These are phyloP conservation scores for Periparus ater DNA, from an alignment of 2,797 vertebrate genomes.

Conservation along the genomic window DNA sequence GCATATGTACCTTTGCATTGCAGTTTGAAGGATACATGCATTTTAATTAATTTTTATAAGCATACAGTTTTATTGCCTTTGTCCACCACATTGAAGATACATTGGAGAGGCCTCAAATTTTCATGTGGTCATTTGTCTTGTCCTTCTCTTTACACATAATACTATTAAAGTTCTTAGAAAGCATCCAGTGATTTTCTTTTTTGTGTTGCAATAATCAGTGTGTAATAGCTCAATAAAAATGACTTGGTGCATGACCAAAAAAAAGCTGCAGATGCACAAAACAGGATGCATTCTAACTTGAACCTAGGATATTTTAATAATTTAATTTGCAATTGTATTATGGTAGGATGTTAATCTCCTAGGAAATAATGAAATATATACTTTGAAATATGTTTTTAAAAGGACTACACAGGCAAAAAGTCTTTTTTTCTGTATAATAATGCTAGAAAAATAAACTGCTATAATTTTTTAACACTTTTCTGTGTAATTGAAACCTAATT, in stretches of 20 bases:
- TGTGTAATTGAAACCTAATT: not conserved
- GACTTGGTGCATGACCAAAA: not conserved
- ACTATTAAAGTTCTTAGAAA: constrained; percentile 1
- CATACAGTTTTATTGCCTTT: not conserved
- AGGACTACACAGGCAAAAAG: not conserved
- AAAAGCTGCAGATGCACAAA: not conserved
- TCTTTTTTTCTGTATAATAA: not conserved
- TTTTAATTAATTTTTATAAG: not conserved
- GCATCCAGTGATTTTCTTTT: not conserved
- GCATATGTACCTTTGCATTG: not conserved
- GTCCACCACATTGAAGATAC: not conserved
- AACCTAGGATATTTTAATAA: not conserved
- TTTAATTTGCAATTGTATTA: not conserved
- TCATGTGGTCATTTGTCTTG: not conserved
- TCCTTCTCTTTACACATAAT: not conserved
- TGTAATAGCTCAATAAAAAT: not conserved
- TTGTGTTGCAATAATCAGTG: not conserved
- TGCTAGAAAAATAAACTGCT: not conserved
- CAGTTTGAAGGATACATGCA: not conserved
- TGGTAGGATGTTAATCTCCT: not conserved
- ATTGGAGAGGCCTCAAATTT: not conserved
- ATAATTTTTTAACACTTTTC: not conserved
- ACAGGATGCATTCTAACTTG: not conserved
- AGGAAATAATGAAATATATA: not conserved
- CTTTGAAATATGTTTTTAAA: not conserved